Percentiles rank a stretch among this genome's conserved stretches.
Evolutionary conservation across 2,113 vertebrate species (phyloP).

Genomic region (Oenanthe melanoleuca): DNA sequence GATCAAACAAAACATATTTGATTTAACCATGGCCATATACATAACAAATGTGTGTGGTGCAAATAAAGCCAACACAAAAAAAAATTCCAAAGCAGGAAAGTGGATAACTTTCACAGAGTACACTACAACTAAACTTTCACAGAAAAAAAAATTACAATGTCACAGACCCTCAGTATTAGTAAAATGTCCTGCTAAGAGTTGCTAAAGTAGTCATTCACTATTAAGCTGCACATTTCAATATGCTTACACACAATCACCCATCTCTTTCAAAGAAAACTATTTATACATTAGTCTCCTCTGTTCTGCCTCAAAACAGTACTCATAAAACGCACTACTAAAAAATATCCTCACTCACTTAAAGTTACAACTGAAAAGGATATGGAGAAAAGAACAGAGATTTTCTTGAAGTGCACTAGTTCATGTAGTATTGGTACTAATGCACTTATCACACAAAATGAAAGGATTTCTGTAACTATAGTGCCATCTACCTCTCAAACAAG

Average conservation of each 20-base stretch:
- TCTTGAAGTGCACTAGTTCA: not conserved
- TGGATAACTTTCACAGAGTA: not conserved
- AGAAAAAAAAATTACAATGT: not conserved
- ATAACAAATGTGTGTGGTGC: not conserved
- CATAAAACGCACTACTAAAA: not conserved
- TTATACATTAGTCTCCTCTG: accelerated
- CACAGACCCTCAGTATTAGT: not conserved
- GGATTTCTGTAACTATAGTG: not conserved
- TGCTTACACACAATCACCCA: accelerated
- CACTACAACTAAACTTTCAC: not conserved
- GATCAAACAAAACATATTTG: not conserved
- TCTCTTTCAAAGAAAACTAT: not conserved
- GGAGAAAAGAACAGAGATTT: not conserved
- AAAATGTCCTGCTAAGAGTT: not conserved
- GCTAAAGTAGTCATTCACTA: not conserved
- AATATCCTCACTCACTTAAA: not conserved
- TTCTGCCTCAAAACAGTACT: not conserved
- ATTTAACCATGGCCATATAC: not conserved
- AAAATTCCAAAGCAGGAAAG: not conserved
- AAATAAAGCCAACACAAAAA: not conserved
- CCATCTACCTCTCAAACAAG: not conserved
- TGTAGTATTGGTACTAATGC: not conserved
- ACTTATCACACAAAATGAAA: not conserved
- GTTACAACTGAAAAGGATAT: not conserved
- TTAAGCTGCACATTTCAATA: not conserved